Base-by-base conservation (phyloP, 2,888 invertebrate genomes). In the Phoenoteleia sp. region DNA sequence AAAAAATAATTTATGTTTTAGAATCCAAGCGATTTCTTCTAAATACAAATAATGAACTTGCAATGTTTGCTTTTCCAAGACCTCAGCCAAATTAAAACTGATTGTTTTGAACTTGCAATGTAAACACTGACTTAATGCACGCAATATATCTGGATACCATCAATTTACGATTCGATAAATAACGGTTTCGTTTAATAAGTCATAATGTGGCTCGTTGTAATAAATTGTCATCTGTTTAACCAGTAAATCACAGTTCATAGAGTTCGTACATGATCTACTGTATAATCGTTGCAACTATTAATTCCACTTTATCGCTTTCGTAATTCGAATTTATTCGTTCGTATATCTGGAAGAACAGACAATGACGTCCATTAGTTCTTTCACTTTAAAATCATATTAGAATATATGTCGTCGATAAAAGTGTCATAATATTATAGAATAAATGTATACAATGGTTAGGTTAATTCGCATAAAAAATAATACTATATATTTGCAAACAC, bases 121-220 rank as follows among this genome's bases (percentile, higher is more conserved):
- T 49, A 49, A 36, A 49, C 25, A 52, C n/a, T 67, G 27, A 45
- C 13, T 9, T 9, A 13, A 3, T 21, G 19, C 42, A 66, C 47
- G 67, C 67, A 52, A 67, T 67, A 36, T 36, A 39, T 67, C 49
- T 33, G 23, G 23, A 49, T 36, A 25, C 27, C 36, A 29, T 52
- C 36, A 67, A 66, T 66, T 66, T 66, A 21, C 33, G 47, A 33
- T 66, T 67, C 36, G 25, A 49, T 67, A 67, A 67, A 67, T 67
- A 36, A 52, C 17, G 15, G 52, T 39, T 23, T 21, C 9, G 23
- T 67, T 52, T 67, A 67, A 67, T 52, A 67, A 52, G 67, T 52
- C 67, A 39, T 52, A 67, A 52, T 67, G 67, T 21, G 23, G 15
- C 39, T 52, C n/a, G 33, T n/a, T 49, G 66, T 49, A 67, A 52